phyloP scores from a whole-genome alignment of 2,797 vertebrate species.

The Muscicapa striata region DNA sequence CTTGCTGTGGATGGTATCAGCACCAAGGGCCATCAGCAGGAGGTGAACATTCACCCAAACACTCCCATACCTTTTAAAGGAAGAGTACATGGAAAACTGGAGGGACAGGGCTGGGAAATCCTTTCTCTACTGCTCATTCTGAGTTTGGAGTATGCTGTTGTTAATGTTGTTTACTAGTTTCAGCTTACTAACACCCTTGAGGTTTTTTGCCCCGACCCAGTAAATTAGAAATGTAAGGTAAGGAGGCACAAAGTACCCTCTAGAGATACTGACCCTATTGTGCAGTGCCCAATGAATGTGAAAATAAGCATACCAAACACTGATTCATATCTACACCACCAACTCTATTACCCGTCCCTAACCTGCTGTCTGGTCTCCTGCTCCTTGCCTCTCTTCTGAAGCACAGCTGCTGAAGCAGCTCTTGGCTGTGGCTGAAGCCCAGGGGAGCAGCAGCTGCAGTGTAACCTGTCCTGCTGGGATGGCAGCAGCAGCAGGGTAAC shows the following conservation, averaged over 20 bases:
- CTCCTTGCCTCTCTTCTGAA: background rate
- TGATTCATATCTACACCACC: accelerated
- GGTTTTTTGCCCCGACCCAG: background rate
- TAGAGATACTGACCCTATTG: background rate
- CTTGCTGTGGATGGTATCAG: background rate
- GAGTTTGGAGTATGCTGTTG: background rate
- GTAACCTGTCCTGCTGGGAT: background rate
- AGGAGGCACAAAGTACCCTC: background rate
- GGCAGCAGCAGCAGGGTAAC: background rate
- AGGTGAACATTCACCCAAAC: background rate
- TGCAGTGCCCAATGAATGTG: background rate
- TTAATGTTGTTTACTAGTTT: background rate
- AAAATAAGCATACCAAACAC: background rate
- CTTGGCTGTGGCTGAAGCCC: background rate
- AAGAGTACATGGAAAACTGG: background rate
- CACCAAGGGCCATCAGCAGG: accelerated
- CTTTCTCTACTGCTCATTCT: background rate
- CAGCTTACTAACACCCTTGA: background rate
- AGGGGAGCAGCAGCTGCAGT: background rate
- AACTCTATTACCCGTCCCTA: background rate
- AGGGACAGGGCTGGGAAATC: background rate
- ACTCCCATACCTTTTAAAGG: background rate
- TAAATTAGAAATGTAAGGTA: background rate
- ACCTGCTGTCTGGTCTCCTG: background rate
- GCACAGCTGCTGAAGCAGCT: background rate